phyloP scores from a whole-genome alignment of 1,140 invertebrate species.

The Euschistus heros region DNA sequence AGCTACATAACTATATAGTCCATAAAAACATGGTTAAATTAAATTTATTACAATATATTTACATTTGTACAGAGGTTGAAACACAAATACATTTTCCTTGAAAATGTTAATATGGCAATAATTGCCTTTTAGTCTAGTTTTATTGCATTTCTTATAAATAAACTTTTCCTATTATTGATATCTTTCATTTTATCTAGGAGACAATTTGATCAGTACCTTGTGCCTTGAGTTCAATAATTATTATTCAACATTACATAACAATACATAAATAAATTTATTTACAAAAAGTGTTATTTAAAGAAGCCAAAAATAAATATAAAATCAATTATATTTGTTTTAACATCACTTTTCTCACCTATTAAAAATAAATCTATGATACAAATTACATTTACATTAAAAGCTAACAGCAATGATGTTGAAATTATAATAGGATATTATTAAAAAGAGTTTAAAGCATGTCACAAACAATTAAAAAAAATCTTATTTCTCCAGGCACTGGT shows the following conservation, averaged over 20 bases:
- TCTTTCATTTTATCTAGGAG: no score
- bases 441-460: background rate
- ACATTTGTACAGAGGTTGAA: background rate
- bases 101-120: background rate
- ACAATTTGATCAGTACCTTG: no score
- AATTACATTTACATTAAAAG: background rate
- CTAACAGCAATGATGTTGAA: background rate
- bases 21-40: background rate
- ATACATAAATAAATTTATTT: no score
- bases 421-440: background rate
- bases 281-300: no score
- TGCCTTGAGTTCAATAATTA: no score
- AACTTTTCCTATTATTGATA: no score
- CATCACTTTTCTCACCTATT: background rate
- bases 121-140: background rate
- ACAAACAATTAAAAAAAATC: background rate
- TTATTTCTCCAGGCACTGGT: background rate
- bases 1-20: background rate
- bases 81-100: background rate
- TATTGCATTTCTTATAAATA: background rate
- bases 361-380: background rate
- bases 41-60: background rate
- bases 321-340: no score
- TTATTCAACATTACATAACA: no score
- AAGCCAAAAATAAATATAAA: no score